Evolutionary conservation across 1,140 invertebrate species (phyloP), one percentile per base, ranked within the genome.

Genomic region (Diuraphis noxia): DNA sequence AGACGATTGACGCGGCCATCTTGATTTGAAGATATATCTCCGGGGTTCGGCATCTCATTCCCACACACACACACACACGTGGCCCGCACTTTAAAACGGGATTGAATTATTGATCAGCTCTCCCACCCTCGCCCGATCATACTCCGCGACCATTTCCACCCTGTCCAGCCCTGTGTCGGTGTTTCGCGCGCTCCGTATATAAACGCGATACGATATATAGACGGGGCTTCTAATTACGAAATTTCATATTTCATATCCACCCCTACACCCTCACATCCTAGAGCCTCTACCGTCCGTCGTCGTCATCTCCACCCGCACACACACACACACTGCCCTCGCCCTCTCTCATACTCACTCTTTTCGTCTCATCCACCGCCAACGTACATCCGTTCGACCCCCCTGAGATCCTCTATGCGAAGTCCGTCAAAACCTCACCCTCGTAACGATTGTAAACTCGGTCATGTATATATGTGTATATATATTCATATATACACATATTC

Each of bases 1-100:
- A 92, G 92, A 92, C 88, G 92, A 92, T 92, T 92, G 92, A 92
- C 92, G 92, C 92, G 92, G 92, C 92, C 92, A 92, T 92, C 92
- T 92, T 92, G 92, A 92, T 92, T 92, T 84, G 92, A 90, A 90
- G 92, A 92, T 92, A 92, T 92, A 88, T 92, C 88, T 92, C 92
- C 88, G 72, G 49, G 81, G 81, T 88, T 92, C 92, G 87, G 88
- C 81, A 88, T 92, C 88, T 90, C 88, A 38, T 84, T 38, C 81
- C 36, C 90, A 46, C 89, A 91, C 89, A n/a, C 90, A 86, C 46
- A 49, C 38, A 56, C 81, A 85, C 40, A 88, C 86, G 36, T 38
- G 40, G 82, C 34, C 43, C 85, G 43, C 41, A 46, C 89, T 91
- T 91, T 91, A 91, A 91, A 91, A 91, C 77, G 89, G 56, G 89